Percentiles rank a stretch among this genome's conserved stretches.
Conservation (phyloP, 2,113 vertebrate species). For the Noturus placidus region DNA sequence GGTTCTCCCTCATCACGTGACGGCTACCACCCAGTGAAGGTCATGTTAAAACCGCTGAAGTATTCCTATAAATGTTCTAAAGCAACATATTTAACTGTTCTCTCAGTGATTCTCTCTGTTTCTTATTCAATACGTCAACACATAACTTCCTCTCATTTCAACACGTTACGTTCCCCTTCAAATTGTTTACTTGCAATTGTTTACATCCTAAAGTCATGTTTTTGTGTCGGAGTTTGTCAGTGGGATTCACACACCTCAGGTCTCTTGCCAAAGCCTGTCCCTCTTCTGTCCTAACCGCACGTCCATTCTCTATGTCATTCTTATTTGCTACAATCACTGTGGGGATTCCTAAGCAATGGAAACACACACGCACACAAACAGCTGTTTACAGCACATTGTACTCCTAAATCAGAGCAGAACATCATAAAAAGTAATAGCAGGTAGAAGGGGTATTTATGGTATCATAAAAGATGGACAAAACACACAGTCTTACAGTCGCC, state of each 20-base stretch:
- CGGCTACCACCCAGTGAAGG: background rate
- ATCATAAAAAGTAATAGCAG: slow-evolving; percentile 38
- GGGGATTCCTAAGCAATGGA: slow-evolving; percentile 50
- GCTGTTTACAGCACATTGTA: slow-evolving; percentile 26
- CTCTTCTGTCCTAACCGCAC: slow-evolving; percentile 56
- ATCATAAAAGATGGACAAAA: slow-evolving; percentile 34
- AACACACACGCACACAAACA: slow-evolving; percentile 10
- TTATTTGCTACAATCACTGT: slow-evolving; percentile 61
- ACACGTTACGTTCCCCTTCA: background rate
- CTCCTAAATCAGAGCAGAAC: slow-evolving; percentile 29
- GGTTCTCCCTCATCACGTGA: background rate
- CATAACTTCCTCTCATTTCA: background rate
- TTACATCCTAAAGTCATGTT: background rate
- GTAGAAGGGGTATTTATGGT: slow-evolving; percentile 25
- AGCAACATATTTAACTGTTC: background rate
- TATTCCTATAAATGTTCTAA: background rate
- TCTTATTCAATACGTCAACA: background rate
- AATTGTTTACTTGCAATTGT: background rate
- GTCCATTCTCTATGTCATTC: slow-evolving; percentile 58
- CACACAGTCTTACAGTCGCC: background rate
- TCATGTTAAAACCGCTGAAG: background rate
- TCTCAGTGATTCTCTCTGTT: background rate
- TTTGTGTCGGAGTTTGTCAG: background rate
- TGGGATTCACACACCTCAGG: slow-evolving; percentile 48
- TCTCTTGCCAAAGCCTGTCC: slow-evolving; percentile 55